Base-by-base conservation (phyloP, 1,140 invertebrate genomes). In the Neodiprion fabricii region DNA sequence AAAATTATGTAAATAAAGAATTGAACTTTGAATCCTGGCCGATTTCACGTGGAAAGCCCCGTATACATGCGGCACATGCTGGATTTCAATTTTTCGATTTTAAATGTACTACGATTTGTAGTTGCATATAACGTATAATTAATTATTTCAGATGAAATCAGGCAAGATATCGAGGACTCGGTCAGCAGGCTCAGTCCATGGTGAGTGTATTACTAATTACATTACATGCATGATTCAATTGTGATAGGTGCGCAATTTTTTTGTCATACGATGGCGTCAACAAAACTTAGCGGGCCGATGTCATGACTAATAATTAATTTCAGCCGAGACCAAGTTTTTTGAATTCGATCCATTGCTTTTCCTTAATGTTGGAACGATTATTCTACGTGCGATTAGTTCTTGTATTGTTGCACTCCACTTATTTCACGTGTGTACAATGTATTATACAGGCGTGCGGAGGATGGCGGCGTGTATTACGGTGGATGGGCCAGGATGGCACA, bases 401-500 rank as follows among this genome's bases (percentile, higher is more conserved):
- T 40, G 28, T 40, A 40, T 5, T 40, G 28, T 40, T 40, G 28
- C 28, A 40, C 28, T 1, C 5, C 28, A 40, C 28, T 40, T 40
- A 40, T 40, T 40, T 40, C 28, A 0, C 1, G 28, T 40, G 28
- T 40, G 28, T 40, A 40, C 28, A 40, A 2, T 2, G 28, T 40
- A 40, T 40, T 40, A 0, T 84, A 23, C 77, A 95, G 94, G 95
- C 91, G 91, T 88, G 91, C 96, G 9, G 97, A 99, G 90, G 95
- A 98, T 85, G 94, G 92, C 0, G 93, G 91, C 71, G 93, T 94
- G 48, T 94, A 96, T 79, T 99, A 98, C 89, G 96, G 96, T 9
- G 98, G 98, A 17, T 99, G 98, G 98, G 97, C 98, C 0, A 91
- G 98, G 76, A 99, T 99, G 98, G 98, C 98, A 2, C 95, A 99